Conservation (phyloP, 2,113 vertebrate genomes). For the Argyrosomus japonicus region DNA sequence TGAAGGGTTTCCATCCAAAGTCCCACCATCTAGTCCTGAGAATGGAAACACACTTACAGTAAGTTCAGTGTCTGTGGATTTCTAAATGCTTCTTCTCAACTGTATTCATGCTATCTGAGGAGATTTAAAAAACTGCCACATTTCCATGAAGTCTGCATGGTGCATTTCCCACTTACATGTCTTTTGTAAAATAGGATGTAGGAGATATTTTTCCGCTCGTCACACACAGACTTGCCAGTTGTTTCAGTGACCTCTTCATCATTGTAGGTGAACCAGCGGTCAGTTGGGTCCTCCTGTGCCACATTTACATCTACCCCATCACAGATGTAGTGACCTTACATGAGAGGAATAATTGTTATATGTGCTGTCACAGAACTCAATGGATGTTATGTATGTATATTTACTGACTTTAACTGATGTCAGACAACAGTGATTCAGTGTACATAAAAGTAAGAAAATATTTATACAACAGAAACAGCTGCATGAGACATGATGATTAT, state of each 20-base stretch:
- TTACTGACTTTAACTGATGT: neutral
- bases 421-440: neutral
- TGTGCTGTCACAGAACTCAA: neutral
- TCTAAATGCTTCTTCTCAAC: neutral
- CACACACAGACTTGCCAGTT: neutral
- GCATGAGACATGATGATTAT: neutral
- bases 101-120: neutral
- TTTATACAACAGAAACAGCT: neutral
- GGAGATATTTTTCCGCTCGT: neutral
- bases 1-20: too few relatives aligned
- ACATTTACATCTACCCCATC: slow-evolving; percentile 17
- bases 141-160: too few relatives aligned
- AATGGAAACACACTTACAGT: neutral
- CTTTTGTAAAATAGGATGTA: slow-evolving; percentile 43
- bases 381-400: too few relatives aligned
- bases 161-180: neutral
- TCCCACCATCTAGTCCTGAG: neutral
- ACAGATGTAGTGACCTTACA: slow-evolving; percentile 38
- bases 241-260: slow-evolving; percentile 13
- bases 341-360: neutral
- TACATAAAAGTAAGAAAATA: too few relatives aligned
- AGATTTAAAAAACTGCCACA: too few relatives aligned
- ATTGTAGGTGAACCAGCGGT: slow-evolving; percentile 37
- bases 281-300: neutral
- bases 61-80: neutral